Base-by-base conservation (phyloP, 2,797 vertebrate species). In the Poecilia picta region DNA sequence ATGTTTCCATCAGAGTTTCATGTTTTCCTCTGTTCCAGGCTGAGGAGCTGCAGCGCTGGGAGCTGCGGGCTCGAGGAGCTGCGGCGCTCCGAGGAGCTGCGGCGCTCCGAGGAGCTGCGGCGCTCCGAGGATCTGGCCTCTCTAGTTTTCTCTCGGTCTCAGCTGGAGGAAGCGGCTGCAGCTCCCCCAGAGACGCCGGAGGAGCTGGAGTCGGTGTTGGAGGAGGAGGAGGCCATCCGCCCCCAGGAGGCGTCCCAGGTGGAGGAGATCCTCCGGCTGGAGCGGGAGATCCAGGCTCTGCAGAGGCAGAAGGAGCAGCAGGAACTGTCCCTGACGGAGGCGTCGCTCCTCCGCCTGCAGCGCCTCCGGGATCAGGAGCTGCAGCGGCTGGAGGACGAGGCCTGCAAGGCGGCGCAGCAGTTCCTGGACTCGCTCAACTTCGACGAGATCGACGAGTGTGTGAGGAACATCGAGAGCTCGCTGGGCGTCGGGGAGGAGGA, bases 391-490 rank as follows among this genome's bases (percentile, higher is more conserved):
- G 98, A 99, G 92, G 97, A 99, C 0, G 98, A 99, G 74, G 98
- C 98, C 0, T 98, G 97, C 90, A 95, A 95, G 10, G 98, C 98
- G 0, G 98, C 98, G 0, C 98, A 99, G 90, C 97, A 98, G 91
- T 99, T 99, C 94, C 95, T 99, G 1, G 97, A 97, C 81, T 98
- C 98, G 4, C 96, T 99, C 77, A 98, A 99, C 95, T 99, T 99
- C 0, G 96, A 97, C 71, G 98, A 99, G 95, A 99, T 99, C 2
- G 98, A 99, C 16, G 97, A 98, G 91, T 99, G 98, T 0, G 98
- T 99, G 79, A 96, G 97, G 81, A 97, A 97, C 93, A 97, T 99
- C 0, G 98, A 99, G 94, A 97, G 93, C 90, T 97, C 97, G 0
- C 89, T 99, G 74, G 96, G 95, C 0, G 94, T 90, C 0, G 92